Evolutionary conservation across 2,888 invertebrate species (phyloP).

Genomic region (Ditula angustiorana): DNA sequence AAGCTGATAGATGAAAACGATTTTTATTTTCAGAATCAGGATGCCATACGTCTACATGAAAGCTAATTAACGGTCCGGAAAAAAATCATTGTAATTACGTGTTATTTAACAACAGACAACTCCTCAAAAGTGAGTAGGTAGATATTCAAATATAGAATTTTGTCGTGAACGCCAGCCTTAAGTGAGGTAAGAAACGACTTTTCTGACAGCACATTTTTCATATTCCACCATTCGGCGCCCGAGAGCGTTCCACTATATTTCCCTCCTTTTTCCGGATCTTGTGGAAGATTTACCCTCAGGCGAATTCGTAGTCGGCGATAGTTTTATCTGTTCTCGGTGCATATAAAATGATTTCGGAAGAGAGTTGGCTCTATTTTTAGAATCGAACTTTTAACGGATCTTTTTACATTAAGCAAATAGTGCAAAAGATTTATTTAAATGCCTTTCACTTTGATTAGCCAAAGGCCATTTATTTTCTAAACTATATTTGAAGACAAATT

Average conservation of each 20-base stretch:
- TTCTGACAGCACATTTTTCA: conserved; percentile 63
- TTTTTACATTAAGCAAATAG: background rate
- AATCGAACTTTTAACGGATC: background rate
- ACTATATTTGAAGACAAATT: too few species aligned
- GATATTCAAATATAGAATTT: conserved; percentile 17
- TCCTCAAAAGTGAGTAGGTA: too few species aligned
- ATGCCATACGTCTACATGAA: too few species aligned
- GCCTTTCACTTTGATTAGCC: too few species aligned
- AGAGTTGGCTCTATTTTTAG: background rate
- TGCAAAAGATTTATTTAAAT: background rate
- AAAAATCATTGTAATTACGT: too few species aligned
- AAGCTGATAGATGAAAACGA: too few species aligned
- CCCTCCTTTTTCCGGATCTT: conserved; percentile 47
- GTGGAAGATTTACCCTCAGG: conserved; percentile 44
- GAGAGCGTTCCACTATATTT: conserved; percentile 50
- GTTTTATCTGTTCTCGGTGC: conserved; percentile 31
- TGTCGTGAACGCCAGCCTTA: conserved; percentile 42
- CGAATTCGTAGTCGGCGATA: conserved; percentile 32
- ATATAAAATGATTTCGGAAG: conserved; percentile 5
- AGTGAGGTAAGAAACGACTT: conserved; percentile 50
- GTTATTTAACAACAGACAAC: too few species aligned
- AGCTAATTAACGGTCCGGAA: too few species aligned
- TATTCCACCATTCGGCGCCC: conserved; percentile 52
- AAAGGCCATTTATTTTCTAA: too few species aligned
- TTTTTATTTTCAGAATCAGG: too few species aligned